phyloP scores from a whole-genome alignment of 2,888 invertebrate species.

The Andrena bucephala region DNA sequence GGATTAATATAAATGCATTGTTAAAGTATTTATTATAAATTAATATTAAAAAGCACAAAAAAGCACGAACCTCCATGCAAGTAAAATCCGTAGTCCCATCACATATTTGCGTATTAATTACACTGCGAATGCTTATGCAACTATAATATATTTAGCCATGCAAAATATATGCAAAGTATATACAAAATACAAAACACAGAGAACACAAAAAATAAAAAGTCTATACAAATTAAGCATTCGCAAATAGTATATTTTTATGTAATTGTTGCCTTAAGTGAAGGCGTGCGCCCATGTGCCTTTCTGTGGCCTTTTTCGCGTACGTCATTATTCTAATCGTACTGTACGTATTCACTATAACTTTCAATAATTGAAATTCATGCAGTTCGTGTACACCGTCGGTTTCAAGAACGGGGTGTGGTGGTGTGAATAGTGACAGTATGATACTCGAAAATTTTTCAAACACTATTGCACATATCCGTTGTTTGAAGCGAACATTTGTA shows the following conservation, averaged over 20 bases:
- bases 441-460: background rate
- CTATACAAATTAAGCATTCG: conserved; percentile 6
- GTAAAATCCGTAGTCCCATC: too few species aligned
- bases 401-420: background rate
- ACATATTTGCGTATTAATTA: too few species aligned
- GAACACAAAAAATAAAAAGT: too few species aligned
- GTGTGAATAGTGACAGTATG: background rate
- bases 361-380: background rate
- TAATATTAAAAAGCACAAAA: too few species aligned
- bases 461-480: background rate
- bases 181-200: too few species aligned
- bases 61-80: too few species aligned
- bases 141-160: too few species aligned
- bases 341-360: background rate
- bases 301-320: background rate
- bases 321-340: background rate
- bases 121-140: too few species aligned
- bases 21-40: too few species aligned
- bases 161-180: too few species aligned
- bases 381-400: background rate
- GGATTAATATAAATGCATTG: too few species aligned
- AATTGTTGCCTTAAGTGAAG: background rate
- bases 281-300: background rate
- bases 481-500: background rate
- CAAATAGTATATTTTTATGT: background rate